A percentile compares a stretch with the other conserved stretches of the same genome.
phyloP scores from a whole-genome alignment of 2,888 invertebrate species.

The Pristionchus mayeri region DNA sequence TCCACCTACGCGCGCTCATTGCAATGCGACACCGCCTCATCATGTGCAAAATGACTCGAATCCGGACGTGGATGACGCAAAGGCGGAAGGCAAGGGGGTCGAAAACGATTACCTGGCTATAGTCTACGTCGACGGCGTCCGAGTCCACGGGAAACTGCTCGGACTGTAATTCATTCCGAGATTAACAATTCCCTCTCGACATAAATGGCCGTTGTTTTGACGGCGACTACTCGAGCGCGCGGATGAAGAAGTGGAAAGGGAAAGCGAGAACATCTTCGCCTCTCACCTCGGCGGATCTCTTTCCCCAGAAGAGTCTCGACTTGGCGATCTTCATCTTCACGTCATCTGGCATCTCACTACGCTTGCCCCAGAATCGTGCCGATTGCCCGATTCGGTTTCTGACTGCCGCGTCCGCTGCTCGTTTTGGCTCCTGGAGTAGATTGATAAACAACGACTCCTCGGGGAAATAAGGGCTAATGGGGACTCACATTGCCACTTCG shows the following conservation, averaged over 20 bases:
- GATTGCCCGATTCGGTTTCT: conserved; percentile 20
- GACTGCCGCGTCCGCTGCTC: background rate
- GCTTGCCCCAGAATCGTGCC: conserved; percentile 43
- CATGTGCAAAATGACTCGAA: background rate
- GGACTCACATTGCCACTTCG: background rate
- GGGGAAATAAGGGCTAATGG: background rate
- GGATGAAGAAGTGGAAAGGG: background rate
- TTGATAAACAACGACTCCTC: background rate
- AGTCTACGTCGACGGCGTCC: conserved; percentile 6
- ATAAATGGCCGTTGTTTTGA: background rate
- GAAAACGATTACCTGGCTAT: conserved; percentile 1
- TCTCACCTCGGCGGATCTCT: conserved; percentile 36
- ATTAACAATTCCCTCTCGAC: background rate
- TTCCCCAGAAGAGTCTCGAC: conserved; percentile 41
- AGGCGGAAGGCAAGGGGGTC: background rate
- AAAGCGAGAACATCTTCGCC: background rate
- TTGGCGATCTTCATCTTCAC: conserved; percentile 31
- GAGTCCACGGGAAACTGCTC: conserved; percentile 26
- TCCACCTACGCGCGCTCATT: conserved; percentile 21
- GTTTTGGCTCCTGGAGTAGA: background rate
- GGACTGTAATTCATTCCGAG: background rate
- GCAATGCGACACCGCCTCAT: conserved; percentile 22
- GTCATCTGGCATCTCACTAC: background rate
- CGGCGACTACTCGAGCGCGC: background rate
- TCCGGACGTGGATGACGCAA: background rate